Percentiles rank a stretch among this genome's conserved stretches.
phyloP scores from a whole-genome alignment of 2,888 invertebrate genomes.

The Cordylochernes scorpioides region DNA sequence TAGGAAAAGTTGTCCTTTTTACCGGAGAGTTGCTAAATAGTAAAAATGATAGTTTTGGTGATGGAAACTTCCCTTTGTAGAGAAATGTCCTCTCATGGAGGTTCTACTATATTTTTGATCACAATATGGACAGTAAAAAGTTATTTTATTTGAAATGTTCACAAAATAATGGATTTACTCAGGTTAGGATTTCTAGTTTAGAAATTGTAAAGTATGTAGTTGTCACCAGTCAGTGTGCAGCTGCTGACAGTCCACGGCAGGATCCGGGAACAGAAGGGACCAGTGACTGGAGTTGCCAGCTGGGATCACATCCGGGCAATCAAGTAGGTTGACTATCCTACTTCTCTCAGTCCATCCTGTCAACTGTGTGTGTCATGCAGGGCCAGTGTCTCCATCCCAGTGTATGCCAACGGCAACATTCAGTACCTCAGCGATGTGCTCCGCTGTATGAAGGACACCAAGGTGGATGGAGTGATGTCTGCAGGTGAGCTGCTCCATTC shows the following conservation, averaged over 20 bases:
- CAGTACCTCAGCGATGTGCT: constrained; percentile 63
- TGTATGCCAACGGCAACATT: constrained; percentile 92
- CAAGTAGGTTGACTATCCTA: constrained; percentile 30
- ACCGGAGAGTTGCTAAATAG: no score
- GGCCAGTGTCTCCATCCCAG: constrained; percentile 58
- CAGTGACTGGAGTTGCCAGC: constrained; percentile 69
- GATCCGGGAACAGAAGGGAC: constrained; percentile 84
- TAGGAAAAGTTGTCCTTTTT: no score
- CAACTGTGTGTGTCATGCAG: constrained; percentile 25
- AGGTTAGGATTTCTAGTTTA: no score
- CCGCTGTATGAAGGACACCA: constrained; percentile 54
- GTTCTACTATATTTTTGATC: no score
- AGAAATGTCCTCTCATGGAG: no score
- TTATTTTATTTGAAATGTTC: no score
- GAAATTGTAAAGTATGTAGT: no score
- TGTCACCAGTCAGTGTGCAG: no score
- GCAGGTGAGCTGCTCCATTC: constrained; percentile 26
- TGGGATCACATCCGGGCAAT: constrained; percentile 80
- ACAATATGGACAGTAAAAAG: no score
- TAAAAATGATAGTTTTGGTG: no score
- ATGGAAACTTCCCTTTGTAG: no score
- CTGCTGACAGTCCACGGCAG: constrained; percentile 84
- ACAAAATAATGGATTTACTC: no score
- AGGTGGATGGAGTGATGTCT: constrained; percentile 34
- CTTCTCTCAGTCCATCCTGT: background rate